A percentile compares a stretch with the other conserved stretches of the same genome.
phyloP scores from a whole-genome alignment of 2,113 vertebrate species.

The Thinocorus orbignyianus region DNA sequence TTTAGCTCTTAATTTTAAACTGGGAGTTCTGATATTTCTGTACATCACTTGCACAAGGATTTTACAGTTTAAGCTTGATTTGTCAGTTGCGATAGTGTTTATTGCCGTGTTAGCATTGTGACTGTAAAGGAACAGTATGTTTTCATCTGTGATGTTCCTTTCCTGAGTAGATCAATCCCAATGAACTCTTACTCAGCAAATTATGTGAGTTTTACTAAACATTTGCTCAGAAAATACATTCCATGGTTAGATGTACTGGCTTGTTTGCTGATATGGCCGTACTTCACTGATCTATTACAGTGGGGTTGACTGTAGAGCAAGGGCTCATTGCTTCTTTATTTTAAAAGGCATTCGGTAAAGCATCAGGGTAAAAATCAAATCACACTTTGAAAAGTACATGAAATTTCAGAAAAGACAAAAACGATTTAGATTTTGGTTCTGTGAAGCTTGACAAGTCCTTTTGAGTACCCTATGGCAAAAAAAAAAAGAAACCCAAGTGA shows the following conservation, averaged over 20 bases:
- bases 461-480: neutral
- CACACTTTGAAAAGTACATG: neutral
- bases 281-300: neutral
- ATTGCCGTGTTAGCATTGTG: constrained; percentile 27
- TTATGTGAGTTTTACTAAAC: constrained; percentile 32
- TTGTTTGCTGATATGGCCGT: neutral
- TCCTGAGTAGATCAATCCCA: constrained; percentile 31
- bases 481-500: neutral
- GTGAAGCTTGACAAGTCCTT: neutral
- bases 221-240: constrained; percentile 49
- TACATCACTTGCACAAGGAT: neutral
- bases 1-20: neutral
- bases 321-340: neutral
- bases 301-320: neutral
- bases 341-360: neutral
- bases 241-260: constrained; percentile 1
- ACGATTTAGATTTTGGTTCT: neutral
- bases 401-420: neutral
- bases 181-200: constrained; percentile 21
- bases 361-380: neutral
- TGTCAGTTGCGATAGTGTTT: neutral
- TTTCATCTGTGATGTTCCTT: constrained; percentile 14
- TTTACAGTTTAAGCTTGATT: neutral
- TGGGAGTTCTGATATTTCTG: neutral
- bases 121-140: constrained; percentile 43